Percentiles rank a stretch among this genome's conserved stretches.
phyloP scores from a whole-genome alignment of 1,140 invertebrate genomes.

The Arion vulgaris region DNA sequence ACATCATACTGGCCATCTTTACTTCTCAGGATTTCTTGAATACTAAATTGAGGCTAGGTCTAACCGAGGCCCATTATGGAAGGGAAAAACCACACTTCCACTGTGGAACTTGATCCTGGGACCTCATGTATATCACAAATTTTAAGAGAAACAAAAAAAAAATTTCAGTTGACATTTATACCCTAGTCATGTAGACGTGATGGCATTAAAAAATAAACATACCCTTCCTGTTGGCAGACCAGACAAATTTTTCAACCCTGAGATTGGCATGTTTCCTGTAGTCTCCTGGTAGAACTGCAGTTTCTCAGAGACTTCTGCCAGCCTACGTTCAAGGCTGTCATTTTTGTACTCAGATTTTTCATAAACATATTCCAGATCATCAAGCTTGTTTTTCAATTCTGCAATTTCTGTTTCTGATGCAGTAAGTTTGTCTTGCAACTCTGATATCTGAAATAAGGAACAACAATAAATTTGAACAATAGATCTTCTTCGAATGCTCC shows the following conservation, averaged over 20 bases:
- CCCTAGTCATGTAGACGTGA: too few relatives aligned
- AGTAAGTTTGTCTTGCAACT: constrained; percentile 91
- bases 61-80: too few relatives aligned
- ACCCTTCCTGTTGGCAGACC: constrained; percentile 66
- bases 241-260: constrained; percentile 62
- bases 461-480: background rate
- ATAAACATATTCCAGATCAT: constrained; percentile 94
- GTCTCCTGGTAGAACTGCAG: constrained; percentile 74
- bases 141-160: too few relatives aligned
- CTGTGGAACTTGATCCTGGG: too few relatives aligned
- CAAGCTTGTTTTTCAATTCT: constrained; percentile 94
- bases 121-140: too few relatives aligned
- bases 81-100: too few relatives aligned
- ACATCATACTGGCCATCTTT: too few relatives aligned
- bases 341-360: constrained; percentile 85
- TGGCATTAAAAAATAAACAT: constrained; percentile 18
- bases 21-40: too few relatives aligned
- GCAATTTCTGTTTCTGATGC: constrained; percentile 94
- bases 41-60: too few relatives aligned
- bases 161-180: too few relatives aligned
- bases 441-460: constrained; percentile 80
- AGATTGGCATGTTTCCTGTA: constrained; percentile 62
- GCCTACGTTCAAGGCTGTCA: constrained; percentile 85
- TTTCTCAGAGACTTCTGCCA: constrained; percentile 87
- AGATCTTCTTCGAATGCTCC: too few relatives aligned